A percentile compares a stretch with the other conserved stretches of the same genome.
phyloP scores from a whole-genome alignment of 2,113 vertebrate species.

The Mugil cephalus region DNA sequence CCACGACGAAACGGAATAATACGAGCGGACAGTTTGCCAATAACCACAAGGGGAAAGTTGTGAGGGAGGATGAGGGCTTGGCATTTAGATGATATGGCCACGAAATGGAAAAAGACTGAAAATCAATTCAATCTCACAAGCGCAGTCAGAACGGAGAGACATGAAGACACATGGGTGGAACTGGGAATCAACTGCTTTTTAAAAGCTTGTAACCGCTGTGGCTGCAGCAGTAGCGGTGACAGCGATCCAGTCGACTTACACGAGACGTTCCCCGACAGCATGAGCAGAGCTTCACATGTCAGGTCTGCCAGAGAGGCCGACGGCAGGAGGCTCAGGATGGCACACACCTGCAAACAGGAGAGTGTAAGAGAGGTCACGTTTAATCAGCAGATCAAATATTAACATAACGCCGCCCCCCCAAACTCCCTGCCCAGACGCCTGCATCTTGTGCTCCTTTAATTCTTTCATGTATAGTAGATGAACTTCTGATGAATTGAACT shows the following conservation, averaged over 20 bases:
- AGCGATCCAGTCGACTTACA: conserved; percentile 64
- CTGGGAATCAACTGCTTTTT: conserved; percentile 1
- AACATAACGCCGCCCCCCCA: too few species aligned
- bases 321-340: conserved; percentile 66
- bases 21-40: conserved; percentile 22
- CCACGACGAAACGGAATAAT: neutral
- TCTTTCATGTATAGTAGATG: neutral
- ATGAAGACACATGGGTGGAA: neutral
- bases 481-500: neutral
- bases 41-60: conserved; percentile 15
- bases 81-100: conserved; percentile 21
- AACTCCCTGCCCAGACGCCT: neutral
- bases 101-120: conserved; percentile 35
- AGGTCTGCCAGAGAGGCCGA: conserved; percentile 60
- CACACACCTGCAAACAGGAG: conserved; percentile 70
- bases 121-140: conserved; percentile 40
- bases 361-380: conserved; percentile 14
- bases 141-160: neutral
- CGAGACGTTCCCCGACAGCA: conserved; percentile 74
- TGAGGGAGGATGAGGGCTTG: conserved; percentile 23
- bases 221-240: neutral
- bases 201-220: neutral
- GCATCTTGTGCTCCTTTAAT: neutral
- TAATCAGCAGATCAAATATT: conserved; percentile 3
- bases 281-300: conserved; percentile 78